Evolutionary conservation across 2,888 invertebrate genomes (phyloP), one percentile per base, ranked within the genome.

Genomic region (Cremastinae sp.): DNA sequence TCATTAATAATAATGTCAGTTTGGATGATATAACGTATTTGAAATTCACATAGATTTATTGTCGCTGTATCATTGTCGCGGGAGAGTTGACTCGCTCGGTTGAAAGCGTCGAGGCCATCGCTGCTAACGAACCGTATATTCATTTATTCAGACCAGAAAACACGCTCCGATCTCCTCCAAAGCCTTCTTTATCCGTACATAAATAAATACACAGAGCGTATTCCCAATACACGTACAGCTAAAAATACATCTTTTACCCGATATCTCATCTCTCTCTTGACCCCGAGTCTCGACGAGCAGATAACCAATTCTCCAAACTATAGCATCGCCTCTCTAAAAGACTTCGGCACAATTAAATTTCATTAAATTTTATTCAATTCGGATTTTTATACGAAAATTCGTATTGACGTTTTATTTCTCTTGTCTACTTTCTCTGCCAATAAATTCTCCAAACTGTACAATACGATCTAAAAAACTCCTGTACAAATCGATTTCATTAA

Each of bases 121-220:
- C 35, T 69, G 35, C 66, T 20, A 69, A 37, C 73, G 75, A 78
- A 73, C 79, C 70, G 72, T 56, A 70, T 73, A 79, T 78, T 72
- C 75, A 79, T 79, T 75, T 78, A 70, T 74, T 59, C 65, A 51
- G 35, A 18, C 55, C 47, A 53, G 35, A 28, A 28, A 28, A 2
- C 53, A 41, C 51, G 47, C 61, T 69, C 18, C 45, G 41, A 35
- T 37, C 58, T 16, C 41, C 9, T 35, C 9, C 37, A 49, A 47
- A 58, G 41, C 45, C 22, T 7, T 12, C 22, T 22, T 22, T 28
- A 28, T 73, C 20, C 18, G 49, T 49, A 16, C 45, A 65, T 59
- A 66, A 28, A 61, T 58, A 47, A 14, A 37, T n/a, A n/a, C 18
- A 18, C 4, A 55, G 14, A 37, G 9, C 18, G 49, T n/a, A 37